phyloP scores from a whole-genome alignment of 2,113 vertebrate species.

The Craseonycteris thonglongyai region DNA sequence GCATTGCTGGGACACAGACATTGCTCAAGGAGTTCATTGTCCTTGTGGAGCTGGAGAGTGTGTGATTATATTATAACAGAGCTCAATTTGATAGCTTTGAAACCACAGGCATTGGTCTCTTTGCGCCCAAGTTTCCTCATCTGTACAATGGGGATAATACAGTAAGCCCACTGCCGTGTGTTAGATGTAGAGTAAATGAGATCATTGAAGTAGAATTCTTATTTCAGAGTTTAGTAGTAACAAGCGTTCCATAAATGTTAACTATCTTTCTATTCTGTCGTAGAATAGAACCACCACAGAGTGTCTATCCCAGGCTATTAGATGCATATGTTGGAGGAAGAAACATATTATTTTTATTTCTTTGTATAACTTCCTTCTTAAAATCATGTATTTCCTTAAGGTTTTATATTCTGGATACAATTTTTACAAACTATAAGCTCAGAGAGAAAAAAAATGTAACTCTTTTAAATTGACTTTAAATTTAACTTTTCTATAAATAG shows the following conservation, averaged over 20 bases:
- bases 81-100: neutral
- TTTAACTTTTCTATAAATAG: neutral
- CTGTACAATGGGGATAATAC: neutral
- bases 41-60: neutral
- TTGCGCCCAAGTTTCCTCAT: neutral
- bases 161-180: neutral
- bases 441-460: neutral
- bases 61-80: neutral
- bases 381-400: neutral
- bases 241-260: neutral
- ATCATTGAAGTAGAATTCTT: neutral
- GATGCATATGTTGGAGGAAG: neutral
- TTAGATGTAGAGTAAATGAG: neutral
- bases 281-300: neutral
- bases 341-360: neutral
- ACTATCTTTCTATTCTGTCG: neutral
- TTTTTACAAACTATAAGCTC: slow-evolving; percentile 8
- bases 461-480: neutral
- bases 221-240: neutral
- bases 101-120: neutral
- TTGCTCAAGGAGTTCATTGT: too few species aligned
- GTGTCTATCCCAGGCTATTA: neutral
- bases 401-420: neutral
- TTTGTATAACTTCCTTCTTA: neutral
- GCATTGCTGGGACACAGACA: neutral